Conservation (phyloP, 2,888 invertebrate species). For the Caenorhabditis sp. region DNA sequence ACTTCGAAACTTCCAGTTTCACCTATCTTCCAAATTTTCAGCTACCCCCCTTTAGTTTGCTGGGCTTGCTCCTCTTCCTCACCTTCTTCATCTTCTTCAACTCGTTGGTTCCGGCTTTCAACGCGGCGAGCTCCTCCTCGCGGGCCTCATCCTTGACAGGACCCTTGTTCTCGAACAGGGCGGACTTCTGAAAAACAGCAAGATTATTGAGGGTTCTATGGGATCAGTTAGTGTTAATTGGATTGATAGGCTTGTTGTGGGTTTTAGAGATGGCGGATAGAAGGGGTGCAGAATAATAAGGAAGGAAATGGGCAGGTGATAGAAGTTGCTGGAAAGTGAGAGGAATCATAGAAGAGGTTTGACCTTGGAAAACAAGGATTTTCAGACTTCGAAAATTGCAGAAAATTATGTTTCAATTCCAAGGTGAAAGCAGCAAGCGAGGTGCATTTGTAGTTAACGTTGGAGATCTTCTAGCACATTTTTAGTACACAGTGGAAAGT, state of each 20-base stretch:
- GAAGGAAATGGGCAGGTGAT: no score
- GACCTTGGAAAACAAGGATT: no score
- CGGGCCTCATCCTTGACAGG: slow-evolving; percentile 77
- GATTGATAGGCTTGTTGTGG: slow-evolving; percentile 15
- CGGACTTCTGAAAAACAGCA: slow-evolving; percentile 77
- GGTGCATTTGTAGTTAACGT: no score
- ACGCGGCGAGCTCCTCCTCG: slow-evolving; percentile 78
- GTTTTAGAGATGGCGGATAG: neutral
- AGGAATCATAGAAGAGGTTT: slow-evolving; percentile 1
- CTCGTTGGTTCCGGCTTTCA: slow-evolving; percentile 73
- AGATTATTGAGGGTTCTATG: neutral
- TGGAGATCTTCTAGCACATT: no score
- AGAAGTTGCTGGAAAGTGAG: no score
- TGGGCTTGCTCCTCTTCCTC: neutral
- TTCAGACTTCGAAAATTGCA: no score
- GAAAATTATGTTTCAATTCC: no score
- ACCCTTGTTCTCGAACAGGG: slow-evolving; percentile 77
- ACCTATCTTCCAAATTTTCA: no score
- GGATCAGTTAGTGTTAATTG: neutral
- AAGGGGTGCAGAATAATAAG: neutral
- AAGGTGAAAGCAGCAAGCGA: no score
- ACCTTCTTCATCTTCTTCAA: slow-evolving; percentile 77
- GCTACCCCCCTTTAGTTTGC: no score
- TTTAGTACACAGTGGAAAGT: no score
- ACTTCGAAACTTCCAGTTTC: no score